phyloP scores from a whole-genome alignment of 2,888 invertebrate species.

The Chrysolina americana region DNA sequence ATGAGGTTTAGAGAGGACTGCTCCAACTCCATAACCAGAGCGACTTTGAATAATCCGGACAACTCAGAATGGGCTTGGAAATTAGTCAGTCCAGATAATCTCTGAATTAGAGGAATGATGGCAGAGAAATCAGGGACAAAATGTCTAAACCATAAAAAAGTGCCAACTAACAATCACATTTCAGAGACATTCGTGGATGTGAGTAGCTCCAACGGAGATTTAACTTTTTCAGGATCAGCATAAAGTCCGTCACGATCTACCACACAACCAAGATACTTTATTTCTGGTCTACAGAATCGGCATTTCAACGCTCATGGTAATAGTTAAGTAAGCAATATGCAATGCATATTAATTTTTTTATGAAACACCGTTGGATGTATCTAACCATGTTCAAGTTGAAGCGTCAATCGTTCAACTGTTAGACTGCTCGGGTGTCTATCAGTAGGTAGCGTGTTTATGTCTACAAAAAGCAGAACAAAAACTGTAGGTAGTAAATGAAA shows the following conservation, averaged over 20 bases:
- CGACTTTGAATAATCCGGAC: slow-evolving; percentile 29
- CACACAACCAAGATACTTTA: slow-evolving; percentile 35
- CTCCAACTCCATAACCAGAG: slow-evolving; percentile 32
- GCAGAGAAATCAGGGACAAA: slow-evolving; percentile 41
- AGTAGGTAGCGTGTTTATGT: no score
- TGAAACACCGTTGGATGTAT: no score
- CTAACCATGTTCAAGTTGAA: no score
- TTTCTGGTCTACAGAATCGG: slow-evolving; percentile 31
- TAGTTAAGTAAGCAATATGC: no score
- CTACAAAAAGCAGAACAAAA: no score
- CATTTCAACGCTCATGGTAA: slow-evolving; percentile 44
- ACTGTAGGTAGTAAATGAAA: no score
- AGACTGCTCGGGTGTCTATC: no score
- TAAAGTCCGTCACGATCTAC: not conserved
- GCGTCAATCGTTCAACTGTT: no score
- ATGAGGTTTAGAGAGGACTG: slow-evolving; percentile 27
- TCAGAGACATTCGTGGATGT: slow-evolving; percentile 36
- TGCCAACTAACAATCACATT: slow-evolving; percentile 38
- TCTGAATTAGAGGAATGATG: slow-evolving; percentile 36
- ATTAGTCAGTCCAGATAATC: slow-evolving; percentile 28
- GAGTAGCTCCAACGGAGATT: slow-evolving; percentile 33
- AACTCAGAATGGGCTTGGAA: slow-evolving; percentile 27
- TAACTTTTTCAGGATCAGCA: not conserved
- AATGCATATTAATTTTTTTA: no score
- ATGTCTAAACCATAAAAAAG: slow-evolving; percentile 40